Evolutionary conservation across 30 jellyfish, hydroid and myxozoan genomes (phyloP), one percentile per base, ranked within the genome.

Genomic region (Morbakka virulenta): DNA sequence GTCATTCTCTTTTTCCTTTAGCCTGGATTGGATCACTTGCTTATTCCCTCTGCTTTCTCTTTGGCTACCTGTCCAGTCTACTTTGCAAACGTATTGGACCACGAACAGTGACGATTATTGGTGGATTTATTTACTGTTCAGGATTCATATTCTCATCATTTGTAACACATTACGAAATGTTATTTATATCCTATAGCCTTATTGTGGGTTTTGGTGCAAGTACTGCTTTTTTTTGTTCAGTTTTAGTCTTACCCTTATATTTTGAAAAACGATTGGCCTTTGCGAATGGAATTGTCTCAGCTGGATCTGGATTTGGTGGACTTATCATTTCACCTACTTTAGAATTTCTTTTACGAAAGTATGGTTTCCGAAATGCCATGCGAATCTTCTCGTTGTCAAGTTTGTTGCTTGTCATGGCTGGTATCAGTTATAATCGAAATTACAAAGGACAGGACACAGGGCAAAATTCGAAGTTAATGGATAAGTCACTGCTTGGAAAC

Each of bases 11-110:
- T 20, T 47, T 47, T 47, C 12, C 22, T 71, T 71, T 41, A 75
- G 87, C 87, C 26, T 75, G 87, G 87, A 62, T 75, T 62, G 87
- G 87, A 14, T 75, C 87, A 3, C 32, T 75, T 21, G 87, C 74
- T 4, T 75, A 57, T 24, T 57, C 86, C 2, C 20, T 62, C 0
- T 75, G 87, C 26, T 75, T 75, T 69, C 17, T 32, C 12, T 51
- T 75, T 29, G 87, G 87, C 0, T 21, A 30, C 71, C 20, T 75
- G 23, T 17, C 87, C 14, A 22, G 68, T 14, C 3, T 17, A 4
- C 49, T 75, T 12, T 75, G 86, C 75, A 62, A 75, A 28, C 64
- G 74, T 6, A 26, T n/a, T 62, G 87, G 87, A 11, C 36, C 70
- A 26, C 84, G 87, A 2, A 20, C 30, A 2, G 76, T 75, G 4